These are phyloP conservation scores for Sesamia inferens DNA, from an alignment of 2,888 invertebrate genomes.

Conservation along the genomic window DNA sequence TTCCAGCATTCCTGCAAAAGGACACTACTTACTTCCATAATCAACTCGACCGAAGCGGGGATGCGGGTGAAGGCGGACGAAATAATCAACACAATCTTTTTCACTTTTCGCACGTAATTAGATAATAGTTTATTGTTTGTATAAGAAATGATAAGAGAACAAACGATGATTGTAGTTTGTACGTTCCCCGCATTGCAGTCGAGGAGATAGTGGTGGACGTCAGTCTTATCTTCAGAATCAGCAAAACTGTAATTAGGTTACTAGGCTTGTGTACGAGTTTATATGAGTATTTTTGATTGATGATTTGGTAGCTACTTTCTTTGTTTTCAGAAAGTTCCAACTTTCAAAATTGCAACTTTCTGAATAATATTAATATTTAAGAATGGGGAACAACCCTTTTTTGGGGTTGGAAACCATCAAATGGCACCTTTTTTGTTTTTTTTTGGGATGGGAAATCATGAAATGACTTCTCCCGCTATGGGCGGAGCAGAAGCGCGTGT, in stretches of 20 bases:
- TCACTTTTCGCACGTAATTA: conserved; percentile 20
- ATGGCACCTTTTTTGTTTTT: too few species aligned
- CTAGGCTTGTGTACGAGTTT: not conserved
- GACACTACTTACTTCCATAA: not conserved
- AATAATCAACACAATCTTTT: conserved; percentile 1
- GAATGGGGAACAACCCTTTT: too few species aligned
- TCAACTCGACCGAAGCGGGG: not conserved
- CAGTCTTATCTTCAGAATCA: conserved; percentile 51
- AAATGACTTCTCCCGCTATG: too few species aligned
- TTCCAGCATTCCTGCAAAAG: too few species aligned
- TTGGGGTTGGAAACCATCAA: too few species aligned
- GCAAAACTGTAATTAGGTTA: conserved; percentile 24
- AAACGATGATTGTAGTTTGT: conserved; percentile 14
- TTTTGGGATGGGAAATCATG: too few species aligned
- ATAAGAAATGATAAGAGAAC: conserved; percentile 44
- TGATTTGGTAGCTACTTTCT: not conserved
- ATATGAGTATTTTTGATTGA: not conserved
- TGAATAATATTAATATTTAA: too few species aligned
- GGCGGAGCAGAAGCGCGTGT: too few species aligned
- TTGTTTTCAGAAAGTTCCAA: too few species aligned
- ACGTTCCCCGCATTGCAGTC: conserved; percentile 53
- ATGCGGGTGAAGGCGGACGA: not conserved
- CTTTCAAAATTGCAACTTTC: too few species aligned
- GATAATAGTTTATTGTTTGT: conserved; percentile 34
- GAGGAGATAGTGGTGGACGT: conserved; percentile 46